Percentiles rank a stretch among this genome's conserved stretches.
Conservation (phyloP, 2,113 vertebrate genomes). For the Neotragus moschatus region DNA sequence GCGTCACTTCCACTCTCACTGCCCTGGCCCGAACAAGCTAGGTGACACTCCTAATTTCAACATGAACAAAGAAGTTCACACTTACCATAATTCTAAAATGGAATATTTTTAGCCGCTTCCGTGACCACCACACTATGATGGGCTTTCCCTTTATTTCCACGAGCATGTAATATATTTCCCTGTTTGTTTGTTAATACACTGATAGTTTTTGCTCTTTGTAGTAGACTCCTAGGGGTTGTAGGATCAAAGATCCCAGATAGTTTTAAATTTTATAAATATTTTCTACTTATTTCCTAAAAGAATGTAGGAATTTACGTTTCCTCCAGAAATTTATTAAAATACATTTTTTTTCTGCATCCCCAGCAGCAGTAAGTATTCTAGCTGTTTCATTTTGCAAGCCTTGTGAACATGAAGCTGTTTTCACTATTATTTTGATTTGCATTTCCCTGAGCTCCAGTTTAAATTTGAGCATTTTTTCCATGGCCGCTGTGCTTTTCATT, state of each 20-base stretch:
- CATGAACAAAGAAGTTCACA: background rate
- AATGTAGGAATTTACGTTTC: background rate
- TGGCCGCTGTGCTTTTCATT: background rate
- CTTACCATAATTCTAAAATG: background rate
- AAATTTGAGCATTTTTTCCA: background rate
- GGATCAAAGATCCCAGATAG: background rate
- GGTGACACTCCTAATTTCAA: background rate
- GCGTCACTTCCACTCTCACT: background rate
- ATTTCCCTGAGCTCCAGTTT: background rate
- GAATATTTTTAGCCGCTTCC: background rate
- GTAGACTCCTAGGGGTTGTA: background rate
- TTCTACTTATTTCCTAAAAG: background rate
- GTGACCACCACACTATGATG: background rate
- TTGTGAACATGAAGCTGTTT: background rate
- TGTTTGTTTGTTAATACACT: background rate
- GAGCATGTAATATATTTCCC: background rate
- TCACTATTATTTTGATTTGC: background rate
- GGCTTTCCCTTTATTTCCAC: background rate
- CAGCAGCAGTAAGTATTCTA: background rate
- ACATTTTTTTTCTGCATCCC: background rate
- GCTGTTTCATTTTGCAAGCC: background rate
- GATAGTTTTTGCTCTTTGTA: background rate
- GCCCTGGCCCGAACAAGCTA: no score
- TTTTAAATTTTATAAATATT: background rate
- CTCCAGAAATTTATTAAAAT: background rate